phyloP scores from a whole-genome alignment of 2,113 vertebrate species.

The Onychorhynchus coronatus region DNA sequence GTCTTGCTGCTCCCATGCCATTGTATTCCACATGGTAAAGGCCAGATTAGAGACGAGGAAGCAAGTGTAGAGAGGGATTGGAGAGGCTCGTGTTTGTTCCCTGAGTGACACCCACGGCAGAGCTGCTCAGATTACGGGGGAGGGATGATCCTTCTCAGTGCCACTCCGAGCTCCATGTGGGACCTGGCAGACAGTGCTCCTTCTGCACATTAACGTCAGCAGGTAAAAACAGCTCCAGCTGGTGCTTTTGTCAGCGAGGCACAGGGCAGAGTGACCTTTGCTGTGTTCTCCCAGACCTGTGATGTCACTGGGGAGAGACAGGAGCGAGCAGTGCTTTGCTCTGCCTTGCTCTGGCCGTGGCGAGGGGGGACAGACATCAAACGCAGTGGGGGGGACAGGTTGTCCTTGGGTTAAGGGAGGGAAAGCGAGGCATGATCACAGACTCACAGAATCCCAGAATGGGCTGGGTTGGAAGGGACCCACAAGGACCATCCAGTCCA shows the following conservation, averaged over 20 bases:
- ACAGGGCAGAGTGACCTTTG: background rate
- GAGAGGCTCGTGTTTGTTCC: background rate
- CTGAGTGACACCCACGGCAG: background rate
- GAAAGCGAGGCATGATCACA: background rate
- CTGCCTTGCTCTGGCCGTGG: background rate
- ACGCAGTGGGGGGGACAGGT: background rate
- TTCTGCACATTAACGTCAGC: background rate
- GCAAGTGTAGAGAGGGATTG: background rate
- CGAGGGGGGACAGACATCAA: background rate
- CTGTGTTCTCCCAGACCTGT: background rate
- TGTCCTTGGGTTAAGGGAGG: background rate
- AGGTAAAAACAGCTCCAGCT: background rate
- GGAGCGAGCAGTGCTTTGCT: background rate
- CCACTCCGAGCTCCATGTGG: background rate
- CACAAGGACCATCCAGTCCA: background rate
- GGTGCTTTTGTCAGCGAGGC: background rate
- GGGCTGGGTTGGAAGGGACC: background rate
- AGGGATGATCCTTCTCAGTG: background rate
- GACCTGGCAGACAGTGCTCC: background rate
- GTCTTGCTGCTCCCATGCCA: fast-evolving
- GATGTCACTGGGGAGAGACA: background rate
- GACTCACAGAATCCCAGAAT: background rate
- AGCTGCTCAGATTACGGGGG: background rate
- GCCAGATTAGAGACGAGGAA: background rate
- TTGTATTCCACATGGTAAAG: background rate